Conservation (phyloP, 2,888 invertebrate genomes). For the Melanophora roralis region DNA sequence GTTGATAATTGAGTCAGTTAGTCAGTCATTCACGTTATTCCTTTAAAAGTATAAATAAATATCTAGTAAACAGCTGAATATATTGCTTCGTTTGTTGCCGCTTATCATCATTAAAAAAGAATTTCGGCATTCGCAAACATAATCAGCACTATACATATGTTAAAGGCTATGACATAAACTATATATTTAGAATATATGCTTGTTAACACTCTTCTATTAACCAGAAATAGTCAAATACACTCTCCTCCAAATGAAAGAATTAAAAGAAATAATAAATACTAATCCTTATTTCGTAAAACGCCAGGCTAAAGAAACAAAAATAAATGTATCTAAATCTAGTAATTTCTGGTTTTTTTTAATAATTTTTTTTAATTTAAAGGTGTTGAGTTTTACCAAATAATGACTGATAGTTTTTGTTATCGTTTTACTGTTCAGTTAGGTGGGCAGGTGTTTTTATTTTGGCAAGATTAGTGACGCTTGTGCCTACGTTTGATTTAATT, state of each 20-base stretch:
- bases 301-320: too few species aligned
- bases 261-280: too few species aligned
- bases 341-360: too few species aligned
- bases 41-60: too few species aligned
- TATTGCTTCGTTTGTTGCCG: too few species aligned
- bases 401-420: not conserved
- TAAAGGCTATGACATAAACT: not conserved
- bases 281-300: too few species aligned
- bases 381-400: too few species aligned
- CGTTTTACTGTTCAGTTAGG: not conserved
- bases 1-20: too few species aligned
- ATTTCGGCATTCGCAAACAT: not conserved
- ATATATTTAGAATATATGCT: not conserved
- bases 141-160: constrained; percentile 14
- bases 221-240: not conserved
- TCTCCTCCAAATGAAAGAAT: not conserved
- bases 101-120: not conserved
- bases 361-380: too few species aligned
- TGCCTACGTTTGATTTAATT: constrained; percentile 44
- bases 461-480: constrained; percentile 58
- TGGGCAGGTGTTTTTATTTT: constrained; percentile 51
- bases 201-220: not conserved
- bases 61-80: too few species aligned
- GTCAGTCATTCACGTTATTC: too few species aligned
- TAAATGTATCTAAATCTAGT: too few species aligned